Evolutionary conservation across 1,140 invertebrate genomes (phyloP), one percentile per base, ranked within the genome.

Genomic region (Eumaeus atala): DNA sequence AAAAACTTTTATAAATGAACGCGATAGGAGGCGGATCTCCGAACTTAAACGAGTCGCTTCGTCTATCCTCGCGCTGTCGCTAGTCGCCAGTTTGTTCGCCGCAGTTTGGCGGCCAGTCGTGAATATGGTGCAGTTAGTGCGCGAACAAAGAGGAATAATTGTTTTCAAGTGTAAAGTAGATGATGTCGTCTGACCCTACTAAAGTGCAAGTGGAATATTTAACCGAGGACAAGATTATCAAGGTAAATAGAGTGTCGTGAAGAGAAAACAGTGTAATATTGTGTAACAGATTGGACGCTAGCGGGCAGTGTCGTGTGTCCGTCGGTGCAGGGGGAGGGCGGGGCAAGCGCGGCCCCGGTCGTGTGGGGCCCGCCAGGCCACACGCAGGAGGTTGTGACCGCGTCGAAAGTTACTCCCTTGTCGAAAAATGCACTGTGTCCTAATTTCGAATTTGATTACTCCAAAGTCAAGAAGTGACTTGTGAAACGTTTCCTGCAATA

Each of bases 21-120:
- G 80, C 77, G 83, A 86, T 84, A 75, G 80, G 83, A 86, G 83
- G 83, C 83, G 83, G 83, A 77, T 75, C 83, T 86, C 72, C 83
- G 83, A 86, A 75, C 52, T 62, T 64, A 67, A 59, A 74, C 79
- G 80, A 81, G 17, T 57, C 59, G 53, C 59, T 72, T 77, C 80
- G 80, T 64, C 56, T 58, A 49, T 12, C 48, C 37, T 74, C 70
- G 55, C 37, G 52, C 34, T 28, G 35, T 14, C 47, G 42, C 59
- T 54, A 61, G 56, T 59, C 54, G 72, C 62, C 77, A 86, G 80
- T 86, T 73, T 57, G 70, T 74, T 84, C 74, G 83, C 83, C 83
- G 74, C 79, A 77, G 70, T 72, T 81, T 79, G 77, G 82, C 82
- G 82, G 82, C 75, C 75, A 77, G 83, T 86, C 73, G 83, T 81